Evolutionary conservation across 2,113 vertebrate genomes (phyloP).

Genomic region (Thermophis baileyi): DNA sequence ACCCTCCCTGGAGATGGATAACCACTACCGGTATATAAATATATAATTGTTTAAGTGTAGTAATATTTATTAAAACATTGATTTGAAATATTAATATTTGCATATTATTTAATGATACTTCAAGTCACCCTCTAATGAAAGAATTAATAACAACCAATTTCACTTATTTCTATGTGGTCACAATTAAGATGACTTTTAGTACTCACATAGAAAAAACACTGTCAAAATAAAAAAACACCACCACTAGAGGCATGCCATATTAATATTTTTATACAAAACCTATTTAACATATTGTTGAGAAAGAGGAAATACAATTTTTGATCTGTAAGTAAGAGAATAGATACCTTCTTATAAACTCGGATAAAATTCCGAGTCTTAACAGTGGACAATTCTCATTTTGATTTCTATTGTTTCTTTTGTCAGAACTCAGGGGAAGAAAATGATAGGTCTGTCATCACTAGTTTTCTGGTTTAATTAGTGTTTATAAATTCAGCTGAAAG

Average conservation of each 20-base stretch:
- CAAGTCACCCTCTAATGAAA: not conserved
- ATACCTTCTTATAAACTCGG: not conserved
- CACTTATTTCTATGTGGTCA: not conserved
- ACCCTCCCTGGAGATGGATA: not conserved
- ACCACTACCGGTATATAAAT: not conserved
- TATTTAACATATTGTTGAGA: not conserved
- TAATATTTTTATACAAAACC: not conserved
- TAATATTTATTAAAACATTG: not conserved
- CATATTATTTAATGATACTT: not conserved
- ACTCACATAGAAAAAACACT: not conserved
- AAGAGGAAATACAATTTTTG: not conserved
- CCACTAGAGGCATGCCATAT: not conserved
- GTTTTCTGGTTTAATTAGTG: constrained; percentile 37
- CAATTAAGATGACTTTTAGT: not conserved
- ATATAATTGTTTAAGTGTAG: not conserved
- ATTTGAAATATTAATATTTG: not conserved
- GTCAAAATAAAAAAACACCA: not conserved
- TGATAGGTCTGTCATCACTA: not conserved
- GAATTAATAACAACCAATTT: not conserved
- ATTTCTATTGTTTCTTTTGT: constrained; percentile 24
- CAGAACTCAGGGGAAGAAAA: not conserved
- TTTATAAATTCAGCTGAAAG: constrained; percentile 41
- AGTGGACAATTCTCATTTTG: not conserved
- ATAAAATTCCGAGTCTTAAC: not conserved
- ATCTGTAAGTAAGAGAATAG: not conserved